Evolutionary conservation across 1,140 invertebrate species (phyloP).

Genomic region (Myzus persicae): DNA sequence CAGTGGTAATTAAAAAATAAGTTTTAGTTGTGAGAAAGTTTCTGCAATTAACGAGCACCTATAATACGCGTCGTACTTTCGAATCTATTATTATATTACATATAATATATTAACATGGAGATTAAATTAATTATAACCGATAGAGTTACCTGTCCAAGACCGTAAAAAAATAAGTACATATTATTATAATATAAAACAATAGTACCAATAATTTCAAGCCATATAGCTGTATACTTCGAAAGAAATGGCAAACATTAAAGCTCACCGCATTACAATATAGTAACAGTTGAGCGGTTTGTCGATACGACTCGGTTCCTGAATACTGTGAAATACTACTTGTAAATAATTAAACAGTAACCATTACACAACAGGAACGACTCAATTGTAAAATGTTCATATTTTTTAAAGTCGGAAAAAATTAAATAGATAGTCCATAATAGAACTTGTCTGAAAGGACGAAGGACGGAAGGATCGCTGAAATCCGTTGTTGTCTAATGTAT

Average conservation of each 20-base stretch:
- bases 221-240: not conserved
- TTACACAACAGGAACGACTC: not conserved
- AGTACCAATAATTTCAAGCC: not conserved
- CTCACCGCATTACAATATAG: not conserved
- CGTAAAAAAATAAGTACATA: not conserved
- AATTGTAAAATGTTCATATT: not conserved
- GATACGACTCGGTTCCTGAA: not conserved
- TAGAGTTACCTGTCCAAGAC: not conserved
- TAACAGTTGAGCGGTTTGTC: not conserved
- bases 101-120: not conserved
- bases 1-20: not conserved
- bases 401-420: not conserved
- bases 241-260: not conserved
- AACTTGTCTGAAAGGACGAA: not conserved
- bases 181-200: not conserved
- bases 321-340: not conserved
- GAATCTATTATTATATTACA: not conserved
- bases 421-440: not conserved
- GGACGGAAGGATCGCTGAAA: not conserved
- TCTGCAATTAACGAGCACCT: not conserved
- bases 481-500: conserved; percentile 23
- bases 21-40: not conserved
- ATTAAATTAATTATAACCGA: not conserved
- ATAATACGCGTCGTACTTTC: not conserved
- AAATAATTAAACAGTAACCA: not conserved